Percentiles rank a stretch among this genome's conserved stretches.
Conservation (phyloP, 2,888 invertebrate species). For the Neoscelio sp. region DNA sequence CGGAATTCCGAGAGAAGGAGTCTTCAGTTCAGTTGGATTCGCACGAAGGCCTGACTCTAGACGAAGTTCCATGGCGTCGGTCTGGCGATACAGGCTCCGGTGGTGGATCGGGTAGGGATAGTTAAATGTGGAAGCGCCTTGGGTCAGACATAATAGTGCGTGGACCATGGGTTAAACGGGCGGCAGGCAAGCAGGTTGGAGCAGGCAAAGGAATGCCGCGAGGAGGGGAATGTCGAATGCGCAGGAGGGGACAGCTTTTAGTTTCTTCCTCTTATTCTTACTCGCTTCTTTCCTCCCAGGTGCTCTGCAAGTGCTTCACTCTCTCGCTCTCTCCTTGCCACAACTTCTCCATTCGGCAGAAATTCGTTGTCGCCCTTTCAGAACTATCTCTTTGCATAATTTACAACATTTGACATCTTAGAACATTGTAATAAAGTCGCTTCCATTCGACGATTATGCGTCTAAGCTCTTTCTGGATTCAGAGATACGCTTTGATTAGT, state of each 20-base stretch:
- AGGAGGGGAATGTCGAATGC: slow-evolving; percentile 68
- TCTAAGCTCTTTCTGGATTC: slow-evolving; percentile 21
- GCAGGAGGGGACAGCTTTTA: slow-evolving; percentile 38
- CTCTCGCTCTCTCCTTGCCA: slow-evolving; percentile 15
- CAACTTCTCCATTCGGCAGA: no score
- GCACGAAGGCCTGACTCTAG: slow-evolving; percentile 33
- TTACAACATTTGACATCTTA: slow-evolving; percentile 51
- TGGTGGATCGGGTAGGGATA: slow-evolving; percentile 66
- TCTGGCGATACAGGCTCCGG: slow-evolving; percentile 24
- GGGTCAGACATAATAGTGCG: slow-evolving; percentile 80
- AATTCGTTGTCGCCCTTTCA: slow-evolving; percentile 51
- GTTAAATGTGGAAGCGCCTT: slow-evolving; percentile 80
- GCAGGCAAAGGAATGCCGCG: slow-evolving; percentile 78
- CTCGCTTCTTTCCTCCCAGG: slow-evolving; percentile 53
- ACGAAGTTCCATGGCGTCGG: slow-evolving; percentile 20
- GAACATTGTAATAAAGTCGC: slow-evolving; percentile 54
- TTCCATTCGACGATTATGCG: slow-evolving; percentile 41
- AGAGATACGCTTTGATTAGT: not conserved
- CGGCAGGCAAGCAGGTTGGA: slow-evolving; percentile 76
- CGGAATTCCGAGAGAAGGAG: slow-evolving; percentile 45
- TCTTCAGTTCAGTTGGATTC: slow-evolving; percentile 27
- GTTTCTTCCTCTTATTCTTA: slow-evolving; percentile 56
- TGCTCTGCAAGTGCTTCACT: slow-evolving; percentile 22
- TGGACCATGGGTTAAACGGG: slow-evolving; percentile 79
- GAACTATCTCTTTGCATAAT: slow-evolving; percentile 34